A percentile compares a stretch with the other conserved stretches of the same genome.
Evolutionary conservation across 2,888 invertebrate species (phyloP).

Genomic region (Neoscelio sp.): DNA sequence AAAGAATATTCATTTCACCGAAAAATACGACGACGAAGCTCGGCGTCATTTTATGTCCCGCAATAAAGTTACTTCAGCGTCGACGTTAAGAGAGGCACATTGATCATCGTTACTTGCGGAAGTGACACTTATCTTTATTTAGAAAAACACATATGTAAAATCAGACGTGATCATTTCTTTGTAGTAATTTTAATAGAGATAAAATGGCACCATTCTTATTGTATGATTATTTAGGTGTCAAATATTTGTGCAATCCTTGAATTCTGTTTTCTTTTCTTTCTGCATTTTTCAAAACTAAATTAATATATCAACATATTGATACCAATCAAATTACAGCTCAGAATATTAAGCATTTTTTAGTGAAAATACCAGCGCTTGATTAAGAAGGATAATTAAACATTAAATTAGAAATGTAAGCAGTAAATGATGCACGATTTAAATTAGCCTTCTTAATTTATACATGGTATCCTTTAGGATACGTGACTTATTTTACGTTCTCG

Average conservation of each 20-base stretch:
- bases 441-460: slow-evolving; percentile 46
- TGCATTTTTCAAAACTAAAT: too few species aligned
- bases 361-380: too few species aligned
- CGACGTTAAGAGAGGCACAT: slow-evolving; percentile 5
- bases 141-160: slow-evolving; percentile 22
- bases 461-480: slow-evolving; percentile 15
- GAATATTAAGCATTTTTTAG: too few species aligned
- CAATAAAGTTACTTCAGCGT: not conserved
- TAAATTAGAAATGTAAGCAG: not conserved
- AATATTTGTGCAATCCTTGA: too few species aligned
- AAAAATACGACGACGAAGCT: slow-evolving; percentile 20
- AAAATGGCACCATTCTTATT: too few species aligned
- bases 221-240: too few species aligned
- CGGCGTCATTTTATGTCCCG: not conserved
- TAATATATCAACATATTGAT: too few species aligned
- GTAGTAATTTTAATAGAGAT: too few species aligned
- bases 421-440: slow-evolving; percentile 42
- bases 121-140: slow-evolving; percentile 45
- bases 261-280: too few species aligned
- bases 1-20: not conserved
- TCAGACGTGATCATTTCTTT: slow-evolving; percentile 18
- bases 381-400: too few species aligned
- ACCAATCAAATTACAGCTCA: too few species aligned
- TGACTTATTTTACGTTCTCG: slow-evolving; percentile 43
- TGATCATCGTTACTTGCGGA: slow-evolving; percentile 40